A percentile compares a stretch with the other conserved stretches of the same genome.
Conservation (phyloP, 2,113 vertebrate species). For the Gobiocypris rarus region DNA sequence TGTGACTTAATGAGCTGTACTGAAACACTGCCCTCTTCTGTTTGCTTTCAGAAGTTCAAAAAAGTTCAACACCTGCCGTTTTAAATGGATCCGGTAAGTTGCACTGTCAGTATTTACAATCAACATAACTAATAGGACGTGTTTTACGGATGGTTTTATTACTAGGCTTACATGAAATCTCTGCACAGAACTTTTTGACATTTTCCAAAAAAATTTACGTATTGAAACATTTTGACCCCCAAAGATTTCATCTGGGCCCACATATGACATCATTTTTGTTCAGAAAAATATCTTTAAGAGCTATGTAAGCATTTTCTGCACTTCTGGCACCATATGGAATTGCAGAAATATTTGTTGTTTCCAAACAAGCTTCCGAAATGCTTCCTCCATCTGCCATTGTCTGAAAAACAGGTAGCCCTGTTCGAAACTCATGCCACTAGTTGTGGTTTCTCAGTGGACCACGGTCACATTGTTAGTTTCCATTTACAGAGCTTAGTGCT, state of each 20-base stretch:
- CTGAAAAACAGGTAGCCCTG: background rate
- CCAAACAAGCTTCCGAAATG: background rate
- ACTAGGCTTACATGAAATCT: background rate
- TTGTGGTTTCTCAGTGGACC: background rate
- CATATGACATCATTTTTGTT: background rate
- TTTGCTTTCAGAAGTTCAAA: slow-evolving; percentile 19
- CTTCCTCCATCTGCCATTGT: background rate
- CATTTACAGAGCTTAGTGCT: background rate
- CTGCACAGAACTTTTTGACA: background rate
- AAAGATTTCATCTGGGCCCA: background rate
- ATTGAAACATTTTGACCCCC: background rate
- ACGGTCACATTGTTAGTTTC: background rate
- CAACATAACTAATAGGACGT: background rate
- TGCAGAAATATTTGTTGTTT: background rate
- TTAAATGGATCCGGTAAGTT: slow-evolving; percentile 15
- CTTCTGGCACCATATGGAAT: background rate
- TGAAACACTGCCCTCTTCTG: slow-evolving; percentile 51
- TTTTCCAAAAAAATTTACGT: too few species aligned
- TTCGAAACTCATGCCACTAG: background rate
- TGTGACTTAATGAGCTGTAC: slow-evolving; percentile 5
- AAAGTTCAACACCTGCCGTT: background rate
- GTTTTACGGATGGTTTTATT: background rate
- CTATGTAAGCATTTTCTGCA: background rate
- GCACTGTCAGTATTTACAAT: background rate
- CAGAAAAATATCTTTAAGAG: background rate